Base-by-base conservation (phyloP, 2,113 vertebrate genomes). In the Ia io region DNA sequence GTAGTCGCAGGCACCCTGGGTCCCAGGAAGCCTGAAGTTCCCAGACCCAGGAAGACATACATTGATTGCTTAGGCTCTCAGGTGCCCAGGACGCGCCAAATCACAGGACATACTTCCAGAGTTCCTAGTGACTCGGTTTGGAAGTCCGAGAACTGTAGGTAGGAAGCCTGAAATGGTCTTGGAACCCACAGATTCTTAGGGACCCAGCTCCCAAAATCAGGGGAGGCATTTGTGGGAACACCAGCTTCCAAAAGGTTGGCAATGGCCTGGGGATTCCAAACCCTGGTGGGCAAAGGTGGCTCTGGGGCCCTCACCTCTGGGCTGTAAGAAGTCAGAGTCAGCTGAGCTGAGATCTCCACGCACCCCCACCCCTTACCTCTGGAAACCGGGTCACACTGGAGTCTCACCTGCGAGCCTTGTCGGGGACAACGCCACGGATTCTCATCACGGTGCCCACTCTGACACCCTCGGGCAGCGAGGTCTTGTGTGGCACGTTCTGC, bases 401-500 rank as follows among this genome's bases (percentile, higher is more conserved):
- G 6, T 22, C 94, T 97, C 73, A 97, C 97, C 97, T 96, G 67
- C 17, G 1, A 9, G 93, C 86, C 0, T 73, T 63, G 0, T 84
- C 25, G 0, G 96, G 95, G 35, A 97, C 42, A 0, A 59, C 12
- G 0, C 97, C 97, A 8, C 82, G 93, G 4, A 97, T 82, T 23
- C 88, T 90, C 59, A 97, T 3, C 82, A 97, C 96, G 0, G 32
- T 65, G 11, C 96, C 95, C 0, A 69, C 42, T 1, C 2, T 69
- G 65, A 97, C 5, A 6, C 96, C 93, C 9, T 74, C 71, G 0
- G 84, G 90, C 90, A 97, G 73, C 0, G 10, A 4, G 25, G 82
- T 88, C 90, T 63, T 97, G 85, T 97, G 84, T 1, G 95, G 90
- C 13, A 86, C 1, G 0, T 20, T 84, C 97, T 98, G 79, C 28